Evolutionary conservation across 2,888 invertebrate species (phyloP).

Genomic region (Thereva nobilitata): DNA sequence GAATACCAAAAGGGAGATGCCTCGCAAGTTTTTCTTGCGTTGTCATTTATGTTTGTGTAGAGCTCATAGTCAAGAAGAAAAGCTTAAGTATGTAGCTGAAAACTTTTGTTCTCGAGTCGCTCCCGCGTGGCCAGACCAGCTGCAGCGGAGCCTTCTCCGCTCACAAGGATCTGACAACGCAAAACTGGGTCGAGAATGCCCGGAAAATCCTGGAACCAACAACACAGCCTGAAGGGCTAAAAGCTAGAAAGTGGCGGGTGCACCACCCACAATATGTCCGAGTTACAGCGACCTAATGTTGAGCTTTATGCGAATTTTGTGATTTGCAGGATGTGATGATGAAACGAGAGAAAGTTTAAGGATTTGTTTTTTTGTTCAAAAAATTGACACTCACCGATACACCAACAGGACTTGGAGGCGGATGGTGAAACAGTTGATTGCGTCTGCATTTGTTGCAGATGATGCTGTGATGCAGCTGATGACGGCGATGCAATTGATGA

Average conservation of each 20-base stretch:
- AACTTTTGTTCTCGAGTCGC: constrained; percentile 30
- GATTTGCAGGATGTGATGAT: too few relatives aligned
- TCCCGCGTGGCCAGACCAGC: constrained; percentile 21
- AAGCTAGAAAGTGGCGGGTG: not conserved
- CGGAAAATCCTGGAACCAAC: constrained; percentile 18
- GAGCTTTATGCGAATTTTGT: too few relatives aligned
- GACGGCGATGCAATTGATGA: constrained; percentile 46
- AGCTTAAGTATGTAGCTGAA: constrained; percentile 24
- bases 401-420: constrained; percentile 55
- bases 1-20: too few relatives aligned
- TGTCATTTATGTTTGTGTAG: not conserved
- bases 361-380: not conserved
- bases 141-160: constrained; percentile 28
- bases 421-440: constrained; percentile 47
- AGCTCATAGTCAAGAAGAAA: constrained; percentile 7
- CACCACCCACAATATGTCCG: not conserved
- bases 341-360: too few relatives aligned
- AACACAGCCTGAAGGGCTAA: constrained; percentile 9
- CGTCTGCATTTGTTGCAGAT: constrained; percentile 33
- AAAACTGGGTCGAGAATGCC: constrained; percentile 29
- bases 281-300: too few relatives aligned
- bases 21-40: constrained; percentile 6
- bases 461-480: constrained; percentile 42
- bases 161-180: constrained; percentile 8
- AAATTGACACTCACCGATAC: constrained; percentile 56